These are phyloP conservation scores for Pheosia tremula DNA, from an alignment of 2,888 invertebrate genomes.

Conservation along the genomic window DNA sequence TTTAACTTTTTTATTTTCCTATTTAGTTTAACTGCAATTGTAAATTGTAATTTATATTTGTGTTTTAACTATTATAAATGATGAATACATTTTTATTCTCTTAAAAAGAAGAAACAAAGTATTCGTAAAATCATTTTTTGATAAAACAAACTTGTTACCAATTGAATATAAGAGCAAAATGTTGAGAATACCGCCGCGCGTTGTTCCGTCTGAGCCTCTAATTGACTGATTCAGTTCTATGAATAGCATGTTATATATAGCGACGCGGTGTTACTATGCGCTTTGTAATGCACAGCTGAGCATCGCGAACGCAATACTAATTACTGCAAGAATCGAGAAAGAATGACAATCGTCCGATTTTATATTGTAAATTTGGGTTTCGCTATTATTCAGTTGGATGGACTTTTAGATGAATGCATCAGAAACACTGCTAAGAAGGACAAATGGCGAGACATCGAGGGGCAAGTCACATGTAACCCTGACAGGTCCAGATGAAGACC, in stretches of 20 bases:
- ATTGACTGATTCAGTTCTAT: slow-evolving; percentile 66
- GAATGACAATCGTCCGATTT: slow-evolving; percentile 1
- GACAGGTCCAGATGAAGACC: too few relatives aligned
- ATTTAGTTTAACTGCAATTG: too few relatives aligned
- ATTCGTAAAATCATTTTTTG: neutral
- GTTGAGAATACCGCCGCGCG: slow-evolving; percentile 18
- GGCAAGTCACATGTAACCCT: too few relatives aligned
- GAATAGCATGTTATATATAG: slow-evolving; percentile 64
- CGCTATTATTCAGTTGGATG: neutral
- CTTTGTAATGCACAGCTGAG: slow-evolving; percentile 13
- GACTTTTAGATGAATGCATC: too few relatives aligned
- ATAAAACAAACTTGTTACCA: neutral
- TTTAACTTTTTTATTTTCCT: too few relatives aligned
- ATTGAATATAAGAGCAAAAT: neutral
- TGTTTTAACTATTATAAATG: too few relatives aligned
- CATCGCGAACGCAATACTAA: slow-evolving; percentile 21
- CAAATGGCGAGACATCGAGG: too few relatives aligned
- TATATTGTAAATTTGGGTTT: neutral
- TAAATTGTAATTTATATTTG: too few relatives aligned
- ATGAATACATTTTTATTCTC: too few relatives aligned
- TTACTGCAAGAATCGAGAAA: neutral
- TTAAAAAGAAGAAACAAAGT: too few relatives aligned
- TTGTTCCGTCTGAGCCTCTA: slow-evolving; percentile 54
- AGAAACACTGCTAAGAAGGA: too few relatives aligned
- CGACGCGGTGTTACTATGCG: slow-evolving; percentile 55